phyloP scores from a whole-genome alignment of 2,888 invertebrate genomes.

The Euzetes globulus region DNA sequence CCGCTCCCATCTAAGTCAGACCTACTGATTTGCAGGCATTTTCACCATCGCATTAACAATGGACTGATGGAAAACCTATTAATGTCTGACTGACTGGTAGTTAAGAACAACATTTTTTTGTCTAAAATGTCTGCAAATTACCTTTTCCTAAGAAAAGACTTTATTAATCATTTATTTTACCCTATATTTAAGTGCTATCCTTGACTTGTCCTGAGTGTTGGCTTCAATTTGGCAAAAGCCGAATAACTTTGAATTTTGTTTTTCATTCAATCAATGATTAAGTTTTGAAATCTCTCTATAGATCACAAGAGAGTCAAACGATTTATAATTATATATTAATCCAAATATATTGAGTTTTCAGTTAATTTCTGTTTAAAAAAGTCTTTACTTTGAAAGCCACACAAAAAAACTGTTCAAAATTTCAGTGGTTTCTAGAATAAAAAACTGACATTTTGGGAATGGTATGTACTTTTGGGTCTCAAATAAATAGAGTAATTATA shows the following conservation, averaged over 20 bases:
- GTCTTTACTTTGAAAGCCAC: neutral
- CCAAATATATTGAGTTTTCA: too few relatives aligned
- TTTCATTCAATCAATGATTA: too few relatives aligned
- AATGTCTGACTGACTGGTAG: neutral
- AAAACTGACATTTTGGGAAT: too few relatives aligned
- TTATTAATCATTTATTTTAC: conserved; percentile 23
- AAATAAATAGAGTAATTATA: neutral
- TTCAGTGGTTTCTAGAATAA: too few relatives aligned
- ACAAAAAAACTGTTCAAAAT: neutral
- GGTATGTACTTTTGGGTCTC: neutral
- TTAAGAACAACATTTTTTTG: neutral
- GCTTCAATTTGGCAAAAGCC: neutral
- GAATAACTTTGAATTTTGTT: neutral
- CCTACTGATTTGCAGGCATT: conserved; percentile 13
- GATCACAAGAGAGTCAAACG: too few relatives aligned
- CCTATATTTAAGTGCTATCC: conserved; percentile 22
- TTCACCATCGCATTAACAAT: conserved; percentile 3
- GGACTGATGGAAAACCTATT: conserved; percentile 1
- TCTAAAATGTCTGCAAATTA: neutral
- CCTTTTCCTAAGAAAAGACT: conserved; percentile 4
- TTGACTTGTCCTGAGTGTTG: neutral
- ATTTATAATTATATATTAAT: too few relatives aligned
- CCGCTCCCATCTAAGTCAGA: conserved; percentile 11
- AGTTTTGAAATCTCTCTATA: too few relatives aligned
- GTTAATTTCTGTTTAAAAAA: neutral